Evolutionary conservation across 2,113 vertebrate genomes (phyloP).

Genomic region (Phainopepla nitens): DNA sequence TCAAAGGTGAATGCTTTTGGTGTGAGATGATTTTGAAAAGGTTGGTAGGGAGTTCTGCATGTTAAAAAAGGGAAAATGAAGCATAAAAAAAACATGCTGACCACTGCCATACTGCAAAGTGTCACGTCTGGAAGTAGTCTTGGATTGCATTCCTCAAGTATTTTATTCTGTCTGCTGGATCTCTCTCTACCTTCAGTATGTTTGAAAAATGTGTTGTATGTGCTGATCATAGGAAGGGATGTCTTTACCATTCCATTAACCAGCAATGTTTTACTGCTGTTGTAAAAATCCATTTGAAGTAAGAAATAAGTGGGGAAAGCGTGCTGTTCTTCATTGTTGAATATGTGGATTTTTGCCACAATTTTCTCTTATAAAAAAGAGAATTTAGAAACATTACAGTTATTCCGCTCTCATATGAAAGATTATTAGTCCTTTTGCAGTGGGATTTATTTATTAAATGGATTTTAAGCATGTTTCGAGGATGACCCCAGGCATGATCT

Average conservation of each 20-base stretch:
- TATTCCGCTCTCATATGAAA: not conserved
- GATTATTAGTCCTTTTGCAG: not conserved
- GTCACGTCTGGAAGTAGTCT: not conserved
- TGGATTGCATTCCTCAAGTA: not conserved
- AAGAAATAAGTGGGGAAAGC: not conserved
- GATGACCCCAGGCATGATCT: not conserved
- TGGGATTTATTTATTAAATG: not conserved
- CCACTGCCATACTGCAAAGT: not conserved
- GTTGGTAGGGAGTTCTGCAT: not conserved
- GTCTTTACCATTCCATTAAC: not conserved
- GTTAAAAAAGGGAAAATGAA: not conserved
- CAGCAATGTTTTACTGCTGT: not conserved
- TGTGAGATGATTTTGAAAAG: not conserved
- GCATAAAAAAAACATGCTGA: not conserved
- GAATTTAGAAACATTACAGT: not conserved
- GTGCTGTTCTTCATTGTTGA: not conserved
- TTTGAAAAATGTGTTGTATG: not conserved
- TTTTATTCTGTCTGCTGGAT: not conserved
- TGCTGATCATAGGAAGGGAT: not conserved
- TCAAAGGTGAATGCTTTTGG: not conserved
- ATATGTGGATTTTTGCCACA: fast-evolving
- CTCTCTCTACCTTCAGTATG: not conserved
- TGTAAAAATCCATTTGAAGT: not conserved
- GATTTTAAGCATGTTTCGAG: not conserved
- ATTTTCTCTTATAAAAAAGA: not conserved